A percentile compares a stretch with the other conserved stretches of the same genome.
Evolutionary conservation across 2,888 invertebrate species (phyloP).

Genomic region (Troides aeacus): DNA sequence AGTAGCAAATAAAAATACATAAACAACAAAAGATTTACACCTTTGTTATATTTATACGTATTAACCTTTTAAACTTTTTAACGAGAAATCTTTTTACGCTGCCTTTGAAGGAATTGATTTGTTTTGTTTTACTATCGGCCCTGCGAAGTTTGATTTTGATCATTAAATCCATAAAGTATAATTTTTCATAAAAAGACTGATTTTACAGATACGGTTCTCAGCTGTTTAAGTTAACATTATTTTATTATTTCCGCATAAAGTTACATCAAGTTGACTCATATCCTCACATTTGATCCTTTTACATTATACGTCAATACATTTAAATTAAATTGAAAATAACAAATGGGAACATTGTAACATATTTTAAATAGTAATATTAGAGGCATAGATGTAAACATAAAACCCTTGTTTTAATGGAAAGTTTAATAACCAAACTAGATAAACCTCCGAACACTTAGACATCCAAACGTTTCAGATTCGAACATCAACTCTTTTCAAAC

Average conservation of each 20-base stretch:
- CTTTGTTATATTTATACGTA: constrained; percentile 28
- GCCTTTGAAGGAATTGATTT: constrained; percentile 40
- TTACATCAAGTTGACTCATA: constrained; percentile 36
- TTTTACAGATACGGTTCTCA: constrained; percentile 22
- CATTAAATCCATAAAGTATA: constrained; percentile 32
- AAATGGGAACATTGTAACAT: constrained; percentile 80
- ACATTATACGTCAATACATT: constrained; percentile 49
- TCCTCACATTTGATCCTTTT: constrained; percentile 29
- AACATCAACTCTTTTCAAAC: constrained; percentile 29
- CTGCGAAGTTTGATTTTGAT: constrained; percentile 30
- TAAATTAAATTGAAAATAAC: constrained; percentile 65
- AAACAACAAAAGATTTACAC: constrained; percentile 12
- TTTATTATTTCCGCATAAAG: constrained; percentile 31
- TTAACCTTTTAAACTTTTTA: constrained; percentile 7
- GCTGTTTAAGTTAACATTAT: constrained; percentile 23
- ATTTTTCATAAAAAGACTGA: constrained; percentile 34
- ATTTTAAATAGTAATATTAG: constrained; percentile 76
- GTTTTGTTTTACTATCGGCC: constrained; percentile 46
- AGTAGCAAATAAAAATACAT: constrained; percentile 14
- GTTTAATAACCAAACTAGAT: constrained; percentile 70
- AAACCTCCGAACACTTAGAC: constrained; percentile 65
- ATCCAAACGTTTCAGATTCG: constrained; percentile 32
- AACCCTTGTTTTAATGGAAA: constrained; percentile 60
- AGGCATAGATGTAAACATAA: constrained; percentile 66
- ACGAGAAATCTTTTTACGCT: constrained; percentile 30